phyloP scores from a whole-genome alignment of 2,888 invertebrate species.

The Criorhina ranunculi region DNA sequence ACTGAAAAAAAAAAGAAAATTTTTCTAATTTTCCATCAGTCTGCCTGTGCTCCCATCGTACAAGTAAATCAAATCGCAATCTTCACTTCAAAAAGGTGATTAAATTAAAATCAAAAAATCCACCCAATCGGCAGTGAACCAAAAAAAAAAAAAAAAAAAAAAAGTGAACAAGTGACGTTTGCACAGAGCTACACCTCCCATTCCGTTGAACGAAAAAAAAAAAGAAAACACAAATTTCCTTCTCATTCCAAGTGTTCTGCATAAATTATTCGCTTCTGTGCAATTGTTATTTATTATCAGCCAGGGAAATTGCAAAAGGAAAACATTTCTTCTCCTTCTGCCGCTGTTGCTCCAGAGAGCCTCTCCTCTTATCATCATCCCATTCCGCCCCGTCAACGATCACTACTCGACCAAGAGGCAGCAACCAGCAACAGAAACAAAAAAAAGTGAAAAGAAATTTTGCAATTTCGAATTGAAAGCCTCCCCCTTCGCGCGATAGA shows the following conservation, averaged over 20 bases:
- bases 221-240: slow-evolving; percentile 61
- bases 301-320: slow-evolving; percentile 57
- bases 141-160: too few relatives aligned
- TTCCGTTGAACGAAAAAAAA: slow-evolving; percentile 11
- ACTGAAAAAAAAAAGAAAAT: slow-evolving; percentile 25
- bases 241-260: slow-evolving; percentile 29
- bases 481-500: slow-evolving; percentile 13
- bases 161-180: slow-evolving; percentile 70
- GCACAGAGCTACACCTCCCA: slow-evolving; percentile 48
- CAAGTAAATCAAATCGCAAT: slow-evolving; percentile 4
- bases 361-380: neutral
- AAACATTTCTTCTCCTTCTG: slow-evolving; percentile 9
- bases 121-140: slow-evolving; percentile 30
- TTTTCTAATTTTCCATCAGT: slow-evolving; percentile 11
- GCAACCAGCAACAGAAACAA: slow-evolving; percentile 18
- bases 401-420: slow-evolving; percentile 38
- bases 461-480: slow-evolving; percentile 35
- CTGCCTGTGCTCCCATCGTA: neutral
- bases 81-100: slow-evolving; percentile 58
- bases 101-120: slow-evolving; percentile 18
- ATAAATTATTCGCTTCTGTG: slow-evolving; percentile 67
- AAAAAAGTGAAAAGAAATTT: slow-evolving; percentile 56
- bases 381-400: slow-evolving; percentile 21
- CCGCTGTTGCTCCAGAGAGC: slow-evolving; percentile 6
- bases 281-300: slow-evolving; percentile 59